A percentile compares a stretch with the other conserved stretches of the same genome.
Conservation (phyloP, 2,888 invertebrate genomes). For the Ophion costatus region DNA sequence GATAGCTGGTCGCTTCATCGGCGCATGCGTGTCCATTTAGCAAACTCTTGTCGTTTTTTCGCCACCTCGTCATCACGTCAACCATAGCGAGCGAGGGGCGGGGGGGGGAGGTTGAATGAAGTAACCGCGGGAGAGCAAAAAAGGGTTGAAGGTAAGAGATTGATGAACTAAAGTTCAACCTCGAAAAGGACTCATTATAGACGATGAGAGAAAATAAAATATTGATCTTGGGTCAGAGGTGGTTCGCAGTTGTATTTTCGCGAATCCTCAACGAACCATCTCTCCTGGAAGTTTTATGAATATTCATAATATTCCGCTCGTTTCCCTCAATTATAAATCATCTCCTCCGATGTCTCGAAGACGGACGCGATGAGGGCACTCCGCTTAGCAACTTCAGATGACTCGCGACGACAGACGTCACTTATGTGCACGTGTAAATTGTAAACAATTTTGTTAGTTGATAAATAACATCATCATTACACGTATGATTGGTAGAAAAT, state of each 20-base stretch:
- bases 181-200: constrained; percentile 1
- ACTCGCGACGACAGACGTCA: too few relatives aligned
- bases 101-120: neutral
- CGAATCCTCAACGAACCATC: constrained; percentile 4
- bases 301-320: constrained; percentile 9
- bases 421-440: too few relatives aligned
- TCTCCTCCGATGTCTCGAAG: too few relatives aligned
- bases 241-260: neutral
- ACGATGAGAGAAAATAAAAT: constrained; percentile 16
- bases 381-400: too few relatives aligned
- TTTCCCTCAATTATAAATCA: neutral
- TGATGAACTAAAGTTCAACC: constrained; percentile 44
- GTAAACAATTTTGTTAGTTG: neutral
- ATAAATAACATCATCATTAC: neutral
- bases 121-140: constrained; percentile 16
- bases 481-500: neutral
- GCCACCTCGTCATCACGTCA: constrained; percentile 59
- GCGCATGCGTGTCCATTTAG: constrained; percentile 66
- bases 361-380: too few relatives aligned
- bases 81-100: constrained; percentile 9
- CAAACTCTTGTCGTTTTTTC: constrained; percentile 53
- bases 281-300: neutral
- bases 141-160: constrained; percentile 34
- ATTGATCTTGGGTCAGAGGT: constrained; percentile 28
- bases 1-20: constrained; percentile 39